Evolutionary conservation across 2,888 invertebrate species (phyloP).

Genomic region (Eupithecia insigniata): DNA sequence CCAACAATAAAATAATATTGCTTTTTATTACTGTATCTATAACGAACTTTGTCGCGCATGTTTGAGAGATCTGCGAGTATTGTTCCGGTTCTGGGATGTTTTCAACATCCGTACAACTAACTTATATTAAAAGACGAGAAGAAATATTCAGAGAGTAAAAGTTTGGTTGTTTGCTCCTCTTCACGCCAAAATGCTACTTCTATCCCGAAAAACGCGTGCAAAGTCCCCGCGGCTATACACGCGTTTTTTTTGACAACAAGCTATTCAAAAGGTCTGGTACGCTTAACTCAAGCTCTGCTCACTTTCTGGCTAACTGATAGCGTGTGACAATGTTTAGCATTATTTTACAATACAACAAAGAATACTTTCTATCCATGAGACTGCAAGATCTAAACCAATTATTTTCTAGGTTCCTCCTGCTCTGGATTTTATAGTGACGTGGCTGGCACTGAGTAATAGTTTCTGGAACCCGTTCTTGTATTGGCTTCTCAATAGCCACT

Average conservation of each 20-base stretch:
- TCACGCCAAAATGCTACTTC: background rate
- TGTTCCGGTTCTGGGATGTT: background rate
- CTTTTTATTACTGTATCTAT: background rate
- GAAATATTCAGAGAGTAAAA: background rate
- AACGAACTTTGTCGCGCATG: background rate
- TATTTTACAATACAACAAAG: background rate
- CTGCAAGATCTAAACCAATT: conserved; percentile 28
- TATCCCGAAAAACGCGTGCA: background rate
- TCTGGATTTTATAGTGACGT: conserved; percentile 93
- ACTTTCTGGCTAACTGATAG: background rate
- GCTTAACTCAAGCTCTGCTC: background rate
- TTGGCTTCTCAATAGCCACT: conserved; percentile 94
- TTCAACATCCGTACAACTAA: no score
- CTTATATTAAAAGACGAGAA: no score
- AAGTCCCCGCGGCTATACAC: background rate
- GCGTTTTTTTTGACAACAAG: no score
- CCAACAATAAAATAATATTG: background rate
- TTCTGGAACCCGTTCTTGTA: conserved; percentile 96
- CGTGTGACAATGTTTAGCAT: background rate
- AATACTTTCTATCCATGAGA: conserved; percentile 3
- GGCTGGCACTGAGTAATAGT: conserved; percentile 94
- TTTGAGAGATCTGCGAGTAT: background rate
- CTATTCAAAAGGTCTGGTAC: background rate
- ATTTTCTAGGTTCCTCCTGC: conserved; percentile 88
- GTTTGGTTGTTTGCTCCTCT: background rate